Conservation (phyloP, 2,113 vertebrate species). For the Typhlomys cinereus region DNA sequence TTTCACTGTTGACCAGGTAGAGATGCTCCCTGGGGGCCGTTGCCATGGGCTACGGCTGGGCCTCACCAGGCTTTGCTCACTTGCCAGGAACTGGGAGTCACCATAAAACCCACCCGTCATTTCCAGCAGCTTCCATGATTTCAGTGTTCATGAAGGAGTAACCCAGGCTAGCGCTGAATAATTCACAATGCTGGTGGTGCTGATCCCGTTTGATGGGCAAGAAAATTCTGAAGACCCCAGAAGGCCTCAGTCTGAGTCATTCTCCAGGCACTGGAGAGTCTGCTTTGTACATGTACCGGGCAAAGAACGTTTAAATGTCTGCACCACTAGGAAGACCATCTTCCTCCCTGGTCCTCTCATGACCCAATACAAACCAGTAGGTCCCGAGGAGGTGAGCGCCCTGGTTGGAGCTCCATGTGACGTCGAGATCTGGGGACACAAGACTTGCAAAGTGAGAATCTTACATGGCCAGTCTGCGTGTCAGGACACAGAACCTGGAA, state of each 20-base stretch:
- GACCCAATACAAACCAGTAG: not conserved
- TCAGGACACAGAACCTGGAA: not conserved
- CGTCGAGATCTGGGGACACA: not conserved
- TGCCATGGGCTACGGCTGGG: conserved; percentile 6
- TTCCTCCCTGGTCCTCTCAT: not conserved
- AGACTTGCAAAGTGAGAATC: not conserved
- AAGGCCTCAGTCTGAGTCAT: conserved; percentile 33
- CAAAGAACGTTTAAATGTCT: not conserved
- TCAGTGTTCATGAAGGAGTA: conserved; percentile 65
- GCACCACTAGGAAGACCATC: not conserved
- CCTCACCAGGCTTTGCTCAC: conserved; percentile 22
- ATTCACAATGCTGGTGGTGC: conserved; percentile 47
- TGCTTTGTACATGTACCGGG: conserved; percentile 6
- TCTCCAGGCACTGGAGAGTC: conserved; percentile 3
- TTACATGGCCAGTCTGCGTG: not conserved
- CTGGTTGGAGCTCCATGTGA: conserved; percentile 8
- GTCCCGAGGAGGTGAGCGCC: not conserved
- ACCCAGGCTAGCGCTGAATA: conserved; percentile 54
- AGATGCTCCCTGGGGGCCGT: not conserved
- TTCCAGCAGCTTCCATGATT: conserved; percentile 69
- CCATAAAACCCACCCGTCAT: conserved; percentile 68
- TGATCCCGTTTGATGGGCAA: conserved; percentile 63
- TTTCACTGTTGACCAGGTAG: not conserved
- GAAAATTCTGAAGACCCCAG: conserved; percentile 50
- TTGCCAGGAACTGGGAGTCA: conserved; percentile 68